phyloP scores from a whole-genome alignment of 1,140 invertebrate genomes.

The Lanistes nyassanus region DNA sequence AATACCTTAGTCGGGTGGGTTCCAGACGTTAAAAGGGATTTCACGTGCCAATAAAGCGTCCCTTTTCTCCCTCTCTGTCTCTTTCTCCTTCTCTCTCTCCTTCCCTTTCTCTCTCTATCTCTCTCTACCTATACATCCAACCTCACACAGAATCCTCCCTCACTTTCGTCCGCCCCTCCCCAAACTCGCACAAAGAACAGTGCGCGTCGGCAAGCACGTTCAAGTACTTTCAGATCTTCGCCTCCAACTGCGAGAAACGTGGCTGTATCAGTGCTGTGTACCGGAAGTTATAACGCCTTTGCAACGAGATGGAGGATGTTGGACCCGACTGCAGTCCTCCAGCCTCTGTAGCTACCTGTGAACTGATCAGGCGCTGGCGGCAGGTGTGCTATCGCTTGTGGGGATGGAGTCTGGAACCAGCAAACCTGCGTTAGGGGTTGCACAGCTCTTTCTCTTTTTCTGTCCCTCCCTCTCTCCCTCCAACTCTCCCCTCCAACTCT shows the following conservation, averaged over 20 bases:
- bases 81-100: not conserved
- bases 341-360: not conserved
- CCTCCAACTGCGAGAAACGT: not conserved
- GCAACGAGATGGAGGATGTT: too few relatives aligned
- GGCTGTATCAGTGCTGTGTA: too few relatives aligned
- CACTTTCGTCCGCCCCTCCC: not conserved
- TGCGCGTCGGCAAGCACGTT: not conserved
- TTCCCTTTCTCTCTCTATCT: not conserved
- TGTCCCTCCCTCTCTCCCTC: conserved; percentile 2
- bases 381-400: too few relatives aligned
- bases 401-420: too few relatives aligned
- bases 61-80: conserved; percentile 5
- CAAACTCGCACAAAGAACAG: conserved; percentile 12
- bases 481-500: not conserved
- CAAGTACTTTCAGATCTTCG: too few relatives aligned
- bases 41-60: too few relatives aligned
- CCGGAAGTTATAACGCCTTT: too few relatives aligned
- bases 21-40: too few relatives aligned
- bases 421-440: too few relatives aligned
- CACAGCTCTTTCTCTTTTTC: not conserved
- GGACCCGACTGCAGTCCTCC: not conserved
- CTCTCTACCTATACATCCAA: too few relatives aligned
- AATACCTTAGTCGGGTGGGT: too few relatives aligned
- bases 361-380: not conserved
- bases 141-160: too few relatives aligned